Percentiles rank a stretch among this genome's conserved stretches.
phyloP scores from a whole-genome alignment of 2,797 vertebrate species.

The Poeciliopsis gracilis region DNA sequence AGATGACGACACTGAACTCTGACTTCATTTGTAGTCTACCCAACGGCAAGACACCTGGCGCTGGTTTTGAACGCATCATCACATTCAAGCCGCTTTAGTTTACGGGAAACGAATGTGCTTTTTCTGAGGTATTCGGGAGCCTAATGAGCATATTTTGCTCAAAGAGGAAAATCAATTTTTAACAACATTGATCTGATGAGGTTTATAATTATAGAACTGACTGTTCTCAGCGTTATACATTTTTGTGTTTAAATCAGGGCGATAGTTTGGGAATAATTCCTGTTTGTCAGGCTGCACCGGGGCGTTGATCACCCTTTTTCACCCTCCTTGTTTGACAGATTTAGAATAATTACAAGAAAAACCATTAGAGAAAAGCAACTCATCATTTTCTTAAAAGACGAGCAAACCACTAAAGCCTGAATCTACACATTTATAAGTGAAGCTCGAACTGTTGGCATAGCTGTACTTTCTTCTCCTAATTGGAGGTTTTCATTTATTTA shows the following conservation, averaged over 20 bases:
- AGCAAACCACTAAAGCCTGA: not conserved
- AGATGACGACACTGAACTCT: not conserved
- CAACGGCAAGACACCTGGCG: not conserved
- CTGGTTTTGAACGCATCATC: not conserved
- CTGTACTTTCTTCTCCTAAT: not conserved
- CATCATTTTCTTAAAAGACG: not conserved
- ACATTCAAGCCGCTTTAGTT: not conserved
- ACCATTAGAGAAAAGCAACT: conserved; percentile 2
- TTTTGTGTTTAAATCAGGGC: not conserved
- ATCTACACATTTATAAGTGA: conserved; percentile 7
- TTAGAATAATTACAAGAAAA: conserved; percentile 19
- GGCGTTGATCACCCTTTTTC: conserved; percentile 27
- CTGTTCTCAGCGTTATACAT: conserved; percentile 3
- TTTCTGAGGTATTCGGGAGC: conserved; percentile 8
- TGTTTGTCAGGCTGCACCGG: conserved; percentile 15
- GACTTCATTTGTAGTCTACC: not conserved
- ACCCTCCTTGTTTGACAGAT: conserved; percentile 13
- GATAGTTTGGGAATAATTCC: conserved; percentile 1
- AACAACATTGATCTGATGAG: not conserved
- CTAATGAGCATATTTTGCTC: not conserved
- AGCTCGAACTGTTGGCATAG: not conserved
- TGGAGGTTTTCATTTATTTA: not conserved
- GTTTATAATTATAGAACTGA: not conserved
- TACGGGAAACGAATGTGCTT: not conserved
- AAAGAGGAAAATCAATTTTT: conserved; percentile 12